Evolutionary conservation across 2,113 vertebrate species (phyloP), one percentile per base, ranked within the genome.

Genomic region (Psammodynastes pulverulentus): DNA sequence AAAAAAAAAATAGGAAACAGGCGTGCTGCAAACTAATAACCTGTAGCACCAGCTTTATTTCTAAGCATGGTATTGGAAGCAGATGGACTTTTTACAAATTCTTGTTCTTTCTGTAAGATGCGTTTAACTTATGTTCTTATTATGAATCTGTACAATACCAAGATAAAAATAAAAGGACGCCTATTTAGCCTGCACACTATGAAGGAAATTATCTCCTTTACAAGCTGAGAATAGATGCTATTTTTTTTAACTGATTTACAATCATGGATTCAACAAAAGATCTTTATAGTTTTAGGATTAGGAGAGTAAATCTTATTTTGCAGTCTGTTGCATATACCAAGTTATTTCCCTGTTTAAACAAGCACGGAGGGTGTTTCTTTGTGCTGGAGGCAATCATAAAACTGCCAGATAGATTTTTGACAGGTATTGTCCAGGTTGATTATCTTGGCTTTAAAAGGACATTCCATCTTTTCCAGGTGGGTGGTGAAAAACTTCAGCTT

Each of bases 381-480:
- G 34, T 89, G 67, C 67, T 89, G 34, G 86, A 91, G 34, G 92
- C 90, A 58, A 3, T 87, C 13, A 58, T 48, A 49, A n/a, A 58
- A 88, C 5, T 84, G 43, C n/a, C n/a, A 51, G 79, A 67, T 86
- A 91, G 45, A 45, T 51, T 7, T 24, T 3, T 85, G 89, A 58
- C 89, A 93, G 23, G 85, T 10, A 84, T 87, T 88, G 89, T 93
- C 84, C 89, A 53, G 51, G 58, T n/a, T 23, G 39, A 79, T 79
- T 87, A 29, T 29, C n/a, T 89, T 79, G 26, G 3, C 24, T n/a
- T 23, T 93, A 39, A 87, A 90, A 87, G 84, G 12, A 29, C 56
- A 72, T 45, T 52, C 45, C 53, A 29, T 21, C 51, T 23, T 19
- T 58, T n/a, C 86, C 3, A 24, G 53, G 23, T 48, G 51, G 89